A percentile compares a stretch with the other conserved stretches of the same genome.
Conservation (phyloP, 2,797 vertebrate genomes). For the Ataeniobius toweri region DNA sequence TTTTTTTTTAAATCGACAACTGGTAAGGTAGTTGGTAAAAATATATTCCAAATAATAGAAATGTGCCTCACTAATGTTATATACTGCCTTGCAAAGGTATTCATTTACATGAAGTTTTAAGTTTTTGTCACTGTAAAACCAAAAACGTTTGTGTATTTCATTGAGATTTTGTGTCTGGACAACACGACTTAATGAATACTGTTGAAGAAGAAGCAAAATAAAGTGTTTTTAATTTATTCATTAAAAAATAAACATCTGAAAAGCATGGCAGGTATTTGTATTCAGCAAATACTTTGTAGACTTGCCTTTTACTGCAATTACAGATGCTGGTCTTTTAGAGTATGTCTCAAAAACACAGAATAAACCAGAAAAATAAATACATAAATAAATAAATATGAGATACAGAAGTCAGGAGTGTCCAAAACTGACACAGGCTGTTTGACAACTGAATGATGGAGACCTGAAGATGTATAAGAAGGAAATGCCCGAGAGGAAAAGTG, state of each 20-base stretch:
- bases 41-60: background rate
- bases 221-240: background rate
- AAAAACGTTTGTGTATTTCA: background rate
- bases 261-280: background rate
- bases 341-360: background rate
- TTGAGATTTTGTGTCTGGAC: background rate
- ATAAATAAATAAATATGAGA: background rate
- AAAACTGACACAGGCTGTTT: background rate
- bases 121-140: background rate
- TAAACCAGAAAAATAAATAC: background rate
- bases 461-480: background rate
- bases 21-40: background rate
- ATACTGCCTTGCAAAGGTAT: background rate
- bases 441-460: background rate
- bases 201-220: background rate
- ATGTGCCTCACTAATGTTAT: background rate
- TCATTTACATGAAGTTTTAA: background rate
- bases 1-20: background rate
- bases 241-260: background rate
- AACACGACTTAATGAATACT: background rate
- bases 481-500: background rate
- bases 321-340: background rate
- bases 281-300: background rate
- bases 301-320: background rate
- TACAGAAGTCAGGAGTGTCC: background rate